phyloP scores from a whole-genome alignment of 2,113 vertebrate species.

The Poeciliopsis turrubarensis region DNA sequence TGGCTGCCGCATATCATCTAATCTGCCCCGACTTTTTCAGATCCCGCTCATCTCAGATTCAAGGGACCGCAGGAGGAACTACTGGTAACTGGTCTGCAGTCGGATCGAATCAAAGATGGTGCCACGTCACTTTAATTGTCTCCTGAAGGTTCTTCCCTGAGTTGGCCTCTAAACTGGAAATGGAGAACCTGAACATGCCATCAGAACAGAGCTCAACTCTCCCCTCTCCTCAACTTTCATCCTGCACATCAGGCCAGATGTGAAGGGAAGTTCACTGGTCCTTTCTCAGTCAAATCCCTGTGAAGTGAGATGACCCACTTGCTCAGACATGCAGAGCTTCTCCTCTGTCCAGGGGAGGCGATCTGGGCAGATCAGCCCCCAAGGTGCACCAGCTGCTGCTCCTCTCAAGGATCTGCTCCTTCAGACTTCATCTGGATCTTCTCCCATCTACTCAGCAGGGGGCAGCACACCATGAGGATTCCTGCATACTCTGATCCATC shows the following conservation, averaged over 20 bases:
- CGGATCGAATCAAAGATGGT: constrained; percentile 68
- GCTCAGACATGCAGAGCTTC: constrained; percentile 5
- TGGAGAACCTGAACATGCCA: neutral
- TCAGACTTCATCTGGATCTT: constrained; percentile 18
- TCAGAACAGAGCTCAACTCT: neutral
- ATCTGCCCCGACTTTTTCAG: constrained; percentile 30
- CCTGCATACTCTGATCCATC: neutral
- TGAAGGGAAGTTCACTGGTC: constrained; percentile 63
- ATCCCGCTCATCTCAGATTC: constrained; percentile 54
- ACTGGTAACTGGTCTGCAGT: constrained; percentile 69
- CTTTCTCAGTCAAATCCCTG: constrained; percentile 77
- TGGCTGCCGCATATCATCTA: neutral
- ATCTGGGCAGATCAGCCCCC: constrained; percentile 31
- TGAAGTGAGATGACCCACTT: constrained; percentile 53
- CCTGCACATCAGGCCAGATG: constrained; percentile 14
- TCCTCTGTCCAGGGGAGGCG: constrained; percentile 26
- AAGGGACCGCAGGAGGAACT: constrained; percentile 55
- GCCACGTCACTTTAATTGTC: constrained; percentile 70
- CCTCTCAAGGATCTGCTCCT: constrained; percentile 11
- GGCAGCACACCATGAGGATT: constrained; percentile 34
- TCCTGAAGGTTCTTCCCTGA: constrained; percentile 63
- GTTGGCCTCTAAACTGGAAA: constrained; percentile 37
- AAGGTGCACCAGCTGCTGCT: constrained; percentile 40
- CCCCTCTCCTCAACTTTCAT: constrained; percentile 3
- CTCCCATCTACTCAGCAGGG: constrained; percentile 30